Evolutionary conservation across 2,888 invertebrate genomes (phyloP), one percentile per base, ranked within the genome.

Genomic region (Sarcophaga carnaria): DNA sequence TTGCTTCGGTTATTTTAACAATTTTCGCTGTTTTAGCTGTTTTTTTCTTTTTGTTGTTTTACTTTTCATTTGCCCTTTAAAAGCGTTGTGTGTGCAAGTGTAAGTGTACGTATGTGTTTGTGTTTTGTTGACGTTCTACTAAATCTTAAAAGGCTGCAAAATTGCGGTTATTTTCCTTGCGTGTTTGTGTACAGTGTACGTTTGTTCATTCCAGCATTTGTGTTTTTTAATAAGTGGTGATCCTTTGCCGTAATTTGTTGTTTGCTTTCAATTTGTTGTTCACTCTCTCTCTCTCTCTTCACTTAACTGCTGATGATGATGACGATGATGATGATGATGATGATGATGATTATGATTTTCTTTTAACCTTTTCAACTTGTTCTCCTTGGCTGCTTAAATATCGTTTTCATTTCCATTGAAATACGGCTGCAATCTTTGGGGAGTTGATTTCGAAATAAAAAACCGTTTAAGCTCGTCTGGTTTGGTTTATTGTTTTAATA

Each of bases 401-500:
- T 69, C 22, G n/a, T 60, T 60, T 62, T 63, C 27, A 20, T 27
- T 67, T 75, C 54, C 20, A 75, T 81, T 75, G 45, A 62, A n/a
- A 78, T 72, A 47, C 47, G 14, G 17, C 11, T 25, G 62, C 27
- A 62, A 22, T 22, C 83, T 70, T 72, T 76, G 59, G 72, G 72
- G 72, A 78, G 62, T 72, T 72, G 59, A 47, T 67, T 20, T 62
- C 64, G 60, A 76, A 76, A 67, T 76, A 49, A 74, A 79, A 63
- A 76, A 14, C 37, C 59, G 54, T 64, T 82, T 78, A 67, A 78
- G 62, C 37, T 67, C 66, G 71, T 76, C 66, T 75, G 70, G 22
- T 80, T 54, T 62, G 47, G 70, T 54, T 81, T 76, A 72, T 82
- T 81, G 20, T 78, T 54, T 74, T 81, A 66, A 78, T 82, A 67